Percentiles rank a stretch among this genome's conserved stretches.
phyloP scores from a whole-genome alignment of 2,888 invertebrate species.

The Acleris holmiana region DNA sequence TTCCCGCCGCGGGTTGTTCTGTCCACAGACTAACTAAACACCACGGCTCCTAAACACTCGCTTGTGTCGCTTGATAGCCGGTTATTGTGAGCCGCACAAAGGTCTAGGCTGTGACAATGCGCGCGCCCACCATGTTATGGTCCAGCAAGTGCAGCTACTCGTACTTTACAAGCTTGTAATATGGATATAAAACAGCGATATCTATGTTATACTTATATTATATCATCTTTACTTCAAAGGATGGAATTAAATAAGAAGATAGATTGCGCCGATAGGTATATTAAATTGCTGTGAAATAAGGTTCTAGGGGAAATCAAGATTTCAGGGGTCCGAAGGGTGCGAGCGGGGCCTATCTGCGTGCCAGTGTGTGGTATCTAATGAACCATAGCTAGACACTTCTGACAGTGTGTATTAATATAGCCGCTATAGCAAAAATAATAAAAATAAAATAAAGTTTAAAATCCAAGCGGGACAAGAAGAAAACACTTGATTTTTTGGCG shows the following conservation, averaged over 20 bases:
- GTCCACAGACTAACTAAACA: slow-evolving; percentile 8
- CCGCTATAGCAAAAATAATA: too few species aligned
- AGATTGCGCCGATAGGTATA: too few species aligned
- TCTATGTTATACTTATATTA: too few species aligned
- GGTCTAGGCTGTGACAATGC: slow-evolving; percentile 30
- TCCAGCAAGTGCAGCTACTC: slow-evolving; percentile 28
- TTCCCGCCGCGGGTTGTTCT: slow-evolving; percentile 59
- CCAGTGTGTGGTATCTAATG: not conserved
- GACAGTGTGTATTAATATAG: too few species aligned
- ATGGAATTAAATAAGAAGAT: too few species aligned
- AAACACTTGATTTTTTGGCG: too few species aligned
- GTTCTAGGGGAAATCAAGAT: too few species aligned
- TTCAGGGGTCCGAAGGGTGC: not conserved
- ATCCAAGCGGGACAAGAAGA: too few species aligned
- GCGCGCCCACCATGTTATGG: slow-evolving; percentile 23
- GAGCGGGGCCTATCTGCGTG: not conserved
- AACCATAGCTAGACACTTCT: not conserved
- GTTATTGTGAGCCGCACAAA: slow-evolving; percentile 32
- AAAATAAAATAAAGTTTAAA: too few species aligned
- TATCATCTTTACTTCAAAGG: too few species aligned
- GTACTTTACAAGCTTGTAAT: not conserved
- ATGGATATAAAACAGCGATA: not conserved
- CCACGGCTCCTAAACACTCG: not conserved
- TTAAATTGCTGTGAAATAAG: too few species aligned
- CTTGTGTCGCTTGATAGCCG: slow-evolving; percentile 10